Conservation (phyloP, 2,113 vertebrate genomes). For the Geothlypis trichas region DNA sequence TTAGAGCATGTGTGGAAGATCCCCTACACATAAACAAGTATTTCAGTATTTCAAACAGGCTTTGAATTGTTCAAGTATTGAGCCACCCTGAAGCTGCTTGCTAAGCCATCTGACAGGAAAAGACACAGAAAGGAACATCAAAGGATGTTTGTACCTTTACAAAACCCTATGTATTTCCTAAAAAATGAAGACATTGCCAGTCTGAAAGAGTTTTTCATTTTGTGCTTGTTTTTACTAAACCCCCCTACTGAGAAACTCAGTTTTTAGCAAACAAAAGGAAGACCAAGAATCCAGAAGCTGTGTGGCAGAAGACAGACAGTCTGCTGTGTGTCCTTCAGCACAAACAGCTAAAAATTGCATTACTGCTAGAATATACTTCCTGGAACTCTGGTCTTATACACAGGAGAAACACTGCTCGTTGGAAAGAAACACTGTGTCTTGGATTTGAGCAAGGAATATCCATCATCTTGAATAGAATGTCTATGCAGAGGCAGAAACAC, state of each 20-base stretch:
- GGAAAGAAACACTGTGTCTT: background rate
- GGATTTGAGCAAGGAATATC: background rate
- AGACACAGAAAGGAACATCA: background rate
- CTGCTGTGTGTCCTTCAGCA: background rate
- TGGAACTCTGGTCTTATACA: background rate
- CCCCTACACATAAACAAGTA: background rate
- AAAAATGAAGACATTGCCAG: background rate
- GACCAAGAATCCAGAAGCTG: background rate
- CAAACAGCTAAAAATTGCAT: background rate
- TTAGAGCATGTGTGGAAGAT: background rate
- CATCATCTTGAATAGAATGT: background rate
- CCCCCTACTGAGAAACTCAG: background rate
- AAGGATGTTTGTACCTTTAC: background rate
- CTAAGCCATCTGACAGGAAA: background rate
- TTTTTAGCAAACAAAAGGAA: background rate
- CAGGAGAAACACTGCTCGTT: background rate
- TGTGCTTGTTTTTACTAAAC: background rate
- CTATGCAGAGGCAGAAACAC: background rate
- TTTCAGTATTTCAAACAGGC: background rate
- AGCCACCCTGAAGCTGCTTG: background rate
- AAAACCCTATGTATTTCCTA: background rate
- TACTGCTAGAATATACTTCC: background rate
- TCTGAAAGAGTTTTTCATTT: background rate
- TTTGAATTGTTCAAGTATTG: background rate
- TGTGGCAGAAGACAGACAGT: background rate